Percentiles rank a stretch among this genome's conserved stretches.
Evolutionary conservation across 2,797 vertebrate genomes (phyloP).

Genomic region (Cygnus olor): DNA sequence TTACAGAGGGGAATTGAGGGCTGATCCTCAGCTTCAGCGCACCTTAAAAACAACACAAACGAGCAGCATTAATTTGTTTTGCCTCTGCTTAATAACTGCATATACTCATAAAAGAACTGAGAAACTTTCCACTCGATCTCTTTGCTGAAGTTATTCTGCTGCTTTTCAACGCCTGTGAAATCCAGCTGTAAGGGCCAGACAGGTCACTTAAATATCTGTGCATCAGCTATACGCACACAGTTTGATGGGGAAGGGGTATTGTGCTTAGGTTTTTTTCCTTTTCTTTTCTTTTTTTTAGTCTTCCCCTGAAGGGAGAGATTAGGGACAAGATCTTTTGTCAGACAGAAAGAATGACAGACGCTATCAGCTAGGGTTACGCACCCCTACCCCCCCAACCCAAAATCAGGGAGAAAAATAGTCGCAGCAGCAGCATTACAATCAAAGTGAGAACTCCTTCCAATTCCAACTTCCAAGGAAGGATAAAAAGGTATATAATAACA

Average conservation of each 20-base stretch:
- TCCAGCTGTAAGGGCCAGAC: neutral
- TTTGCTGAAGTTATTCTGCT: neutral
- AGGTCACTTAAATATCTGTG: neutral
- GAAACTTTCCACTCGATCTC: neutral
- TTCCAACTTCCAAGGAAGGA: conserved; percentile 46
- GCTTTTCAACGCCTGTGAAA: neutral
- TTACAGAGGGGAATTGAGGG: neutral
- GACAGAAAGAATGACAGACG: neutral
- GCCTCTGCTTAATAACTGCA: neutral
- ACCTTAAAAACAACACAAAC: neutral
- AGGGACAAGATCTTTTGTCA: neutral
- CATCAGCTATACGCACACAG: fast-evolving
- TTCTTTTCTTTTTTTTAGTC: neutral
- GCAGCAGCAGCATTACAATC: conserved; percentile 79
- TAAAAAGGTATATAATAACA: conserved; percentile 60
- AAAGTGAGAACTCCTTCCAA: conserved; percentile 77
- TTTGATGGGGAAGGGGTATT: neutral
- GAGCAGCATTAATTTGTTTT: neutral
- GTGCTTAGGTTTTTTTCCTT: no score
- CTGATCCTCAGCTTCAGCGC: neutral
- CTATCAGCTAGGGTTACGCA: fast-evolving
- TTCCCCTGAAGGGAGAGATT: fast-evolving
- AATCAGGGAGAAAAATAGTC: conserved; percentile 75
- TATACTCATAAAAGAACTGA: neutral
- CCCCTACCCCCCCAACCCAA: neutral